phyloP scores from a whole-genome alignment of 2,113 vertebrate species.

The Riparia riparia region DNA sequence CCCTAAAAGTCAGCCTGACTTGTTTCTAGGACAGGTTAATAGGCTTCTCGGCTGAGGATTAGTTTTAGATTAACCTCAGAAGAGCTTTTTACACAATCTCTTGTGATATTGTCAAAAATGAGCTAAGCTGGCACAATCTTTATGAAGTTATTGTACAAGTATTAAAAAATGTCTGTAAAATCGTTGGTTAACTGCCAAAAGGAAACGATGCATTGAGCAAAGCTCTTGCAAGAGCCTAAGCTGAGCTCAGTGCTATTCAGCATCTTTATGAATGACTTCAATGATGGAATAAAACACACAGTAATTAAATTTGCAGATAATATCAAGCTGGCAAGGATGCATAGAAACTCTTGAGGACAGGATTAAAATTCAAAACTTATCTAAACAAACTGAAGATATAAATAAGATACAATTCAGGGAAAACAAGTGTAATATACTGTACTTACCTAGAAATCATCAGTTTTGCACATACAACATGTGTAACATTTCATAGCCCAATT shows the following conservation, averaged over 20 bases:
- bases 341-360: neutral
- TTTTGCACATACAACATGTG: neutral
- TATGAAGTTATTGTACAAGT: neutral
- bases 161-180: neutral
- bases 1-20: neutral
- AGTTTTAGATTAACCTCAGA: constrained; percentile 42
- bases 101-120: constrained; percentile 21
- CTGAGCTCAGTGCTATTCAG: constrained; percentile 28
- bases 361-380: neutral
- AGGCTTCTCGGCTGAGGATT: constrained; percentile 14
- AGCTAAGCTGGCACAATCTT: neutral
- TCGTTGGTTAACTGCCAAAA: neutral
- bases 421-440: neutral
- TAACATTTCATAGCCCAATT: neutral
- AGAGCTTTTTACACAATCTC: constrained; percentile 24
- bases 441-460: neutral
- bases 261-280: neutral
- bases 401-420: neutral
- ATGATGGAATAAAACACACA: neutral
- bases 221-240: neutral
- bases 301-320: constrained; percentile 32
- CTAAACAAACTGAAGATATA: constrained; percentile 6
- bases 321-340: neutral
- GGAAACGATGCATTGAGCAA: neutral
- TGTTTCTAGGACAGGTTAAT: constrained; percentile 25